phyloP scores from a whole-genome alignment of 2,113 vertebrate species.

The Carettochelys insculpta region DNA sequence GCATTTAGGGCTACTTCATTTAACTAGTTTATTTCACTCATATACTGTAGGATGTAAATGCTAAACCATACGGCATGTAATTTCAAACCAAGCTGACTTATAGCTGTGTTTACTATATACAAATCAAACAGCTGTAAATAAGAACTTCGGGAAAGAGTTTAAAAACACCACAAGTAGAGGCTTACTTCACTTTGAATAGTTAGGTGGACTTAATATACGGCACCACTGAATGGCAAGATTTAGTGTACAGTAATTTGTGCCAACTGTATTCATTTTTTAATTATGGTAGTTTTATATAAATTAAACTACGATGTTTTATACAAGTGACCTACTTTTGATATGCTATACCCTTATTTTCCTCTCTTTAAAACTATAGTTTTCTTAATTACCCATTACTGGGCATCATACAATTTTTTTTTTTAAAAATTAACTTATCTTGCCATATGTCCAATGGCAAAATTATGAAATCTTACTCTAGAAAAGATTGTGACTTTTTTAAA shows the following conservation, averaged over 20 bases:
- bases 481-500: slow-evolving; percentile 79
- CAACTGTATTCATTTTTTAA: slow-evolving; percentile 62
- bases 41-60: slow-evolving; percentile 21
- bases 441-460: slow-evolving; percentile 71
- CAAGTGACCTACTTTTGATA: slow-evolving; percentile 73
- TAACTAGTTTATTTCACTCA: slow-evolving; percentile 53
- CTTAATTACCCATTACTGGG: slow-evolving; percentile 64
- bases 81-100: slow-evolving; percentile 53
- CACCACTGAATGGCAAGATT: slow-evolving; percentile 57
- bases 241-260: slow-evolving; percentile 52
- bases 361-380: slow-evolving; percentile 73
- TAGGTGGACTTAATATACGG: slow-evolving; percentile 27
- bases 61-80: slow-evolving; percentile 25
- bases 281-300: slow-evolving; percentile 78
- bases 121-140: slow-evolving; percentile 52
- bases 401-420: slow-evolving; percentile 64
- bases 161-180: not conserved
- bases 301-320: slow-evolving; percentile 78
- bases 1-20: not conserved
- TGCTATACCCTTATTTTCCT: slow-evolving; percentile 65
- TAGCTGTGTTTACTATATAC: slow-evolving; percentile 63
- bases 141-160: not conserved
- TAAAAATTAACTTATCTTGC: slow-evolving; percentile 70
- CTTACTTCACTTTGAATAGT: slow-evolving; percentile 34
- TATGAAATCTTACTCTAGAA: slow-evolving; percentile 79